Conservation (phyloP, 2,113 vertebrate genomes). For the Xyrauchen texanus region DNA sequence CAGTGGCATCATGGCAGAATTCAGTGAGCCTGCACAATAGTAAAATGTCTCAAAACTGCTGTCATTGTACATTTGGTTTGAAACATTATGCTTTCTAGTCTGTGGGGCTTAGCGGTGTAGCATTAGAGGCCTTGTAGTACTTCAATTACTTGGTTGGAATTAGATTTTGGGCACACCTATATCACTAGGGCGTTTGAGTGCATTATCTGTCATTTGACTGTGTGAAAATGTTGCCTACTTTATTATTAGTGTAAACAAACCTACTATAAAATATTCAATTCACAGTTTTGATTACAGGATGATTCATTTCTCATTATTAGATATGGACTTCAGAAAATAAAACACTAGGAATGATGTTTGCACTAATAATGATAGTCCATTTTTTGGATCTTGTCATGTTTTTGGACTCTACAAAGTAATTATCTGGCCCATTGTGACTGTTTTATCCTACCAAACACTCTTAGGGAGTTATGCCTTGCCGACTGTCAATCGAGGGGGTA, state of each 20-base stretch:
- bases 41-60: background rate
- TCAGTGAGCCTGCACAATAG: background rate
- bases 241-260: background rate
- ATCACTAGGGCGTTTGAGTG: background rate
- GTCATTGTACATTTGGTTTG: background rate
- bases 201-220: background rate
- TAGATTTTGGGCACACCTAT: conserved; percentile 14
- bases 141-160: background rate
- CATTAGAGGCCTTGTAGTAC: background rate
- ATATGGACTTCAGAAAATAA: background rate
- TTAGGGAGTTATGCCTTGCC: no score
- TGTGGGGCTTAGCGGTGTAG: background rate
- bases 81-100: background rate
- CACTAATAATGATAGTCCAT: background rate
- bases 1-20: background rate
- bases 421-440: background rate
- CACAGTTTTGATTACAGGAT: background rate
- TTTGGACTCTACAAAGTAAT: background rate
- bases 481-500: no score
- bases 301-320: no score
- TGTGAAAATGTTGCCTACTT: conserved; percentile 13
- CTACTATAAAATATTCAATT: background rate
- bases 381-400: background rate
- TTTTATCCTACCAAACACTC: no score
- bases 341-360: conserved; percentile 3